These are phyloP conservation scores for Syritta pipiens DNA, from an alignment of 2,888 invertebrate species.

Conservation along the genomic window DNA sequence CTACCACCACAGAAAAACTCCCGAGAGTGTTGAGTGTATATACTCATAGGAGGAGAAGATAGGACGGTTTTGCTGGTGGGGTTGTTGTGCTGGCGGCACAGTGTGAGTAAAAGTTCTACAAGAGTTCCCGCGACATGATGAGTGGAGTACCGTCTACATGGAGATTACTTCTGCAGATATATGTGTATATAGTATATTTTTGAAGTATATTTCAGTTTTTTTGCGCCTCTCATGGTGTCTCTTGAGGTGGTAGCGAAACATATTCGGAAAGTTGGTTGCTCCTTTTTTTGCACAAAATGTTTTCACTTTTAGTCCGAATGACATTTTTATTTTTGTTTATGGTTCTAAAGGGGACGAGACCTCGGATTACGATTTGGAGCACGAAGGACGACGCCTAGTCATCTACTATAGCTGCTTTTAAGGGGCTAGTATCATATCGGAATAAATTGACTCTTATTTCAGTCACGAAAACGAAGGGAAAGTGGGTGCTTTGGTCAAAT, in stretches of 20 bases:
- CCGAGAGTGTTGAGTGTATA: not conserved
- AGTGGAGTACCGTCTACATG: conserved; percentile 17
- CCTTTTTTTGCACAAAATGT: conserved; percentile 23
- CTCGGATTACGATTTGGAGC: too few species aligned
- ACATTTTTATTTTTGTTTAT: conserved; percentile 12
- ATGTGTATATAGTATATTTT: too few species aligned
- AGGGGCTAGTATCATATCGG: too few species aligned
- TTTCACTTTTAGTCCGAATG: conserved; percentile 54
- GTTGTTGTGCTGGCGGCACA: conserved; percentile 2
- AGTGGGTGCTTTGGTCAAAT: too few species aligned
- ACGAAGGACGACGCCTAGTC: too few species aligned
- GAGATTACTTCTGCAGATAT: conserved; percentile 40
- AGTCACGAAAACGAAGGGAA: too few species aligned
- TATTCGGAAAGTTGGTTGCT: conserved; percentile 24
- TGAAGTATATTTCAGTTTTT: too few species aligned
- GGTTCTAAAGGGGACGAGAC: not conserved
- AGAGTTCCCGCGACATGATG: conserved; percentile 31
- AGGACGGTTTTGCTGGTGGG: not conserved
- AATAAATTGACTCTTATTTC: too few species aligned
- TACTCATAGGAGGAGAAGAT: not conserved
- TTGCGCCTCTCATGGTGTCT: conserved; percentile 9
- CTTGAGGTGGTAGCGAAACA: not conserved
- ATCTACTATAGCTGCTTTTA: too few species aligned
- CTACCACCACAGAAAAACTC: conserved; percentile 35
- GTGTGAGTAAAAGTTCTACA: not conserved